Evolutionary conservation across 2,888 invertebrate genomes (phyloP).

Genomic region (Rhynchonema sp.): DNA sequence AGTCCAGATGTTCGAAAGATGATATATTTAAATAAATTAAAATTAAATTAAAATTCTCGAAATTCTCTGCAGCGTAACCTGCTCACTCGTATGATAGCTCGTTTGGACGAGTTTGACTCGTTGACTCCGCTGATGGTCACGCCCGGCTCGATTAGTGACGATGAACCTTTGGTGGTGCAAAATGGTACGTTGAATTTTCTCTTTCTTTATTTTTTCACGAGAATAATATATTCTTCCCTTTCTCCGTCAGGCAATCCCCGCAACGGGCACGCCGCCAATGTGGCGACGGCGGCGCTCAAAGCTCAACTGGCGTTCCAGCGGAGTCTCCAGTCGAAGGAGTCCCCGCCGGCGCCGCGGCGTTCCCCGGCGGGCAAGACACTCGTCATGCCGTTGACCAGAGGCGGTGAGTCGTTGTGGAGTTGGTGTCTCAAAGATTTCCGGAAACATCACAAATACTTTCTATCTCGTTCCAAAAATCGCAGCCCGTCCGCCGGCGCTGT

Average conservation of each 20-base stretch:
- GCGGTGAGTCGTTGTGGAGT: not conserved
- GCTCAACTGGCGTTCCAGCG: not conserved
- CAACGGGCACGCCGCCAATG: not conserved
- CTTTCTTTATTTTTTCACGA: no score
- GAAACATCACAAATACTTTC: no score
- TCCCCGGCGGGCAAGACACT: not conserved
- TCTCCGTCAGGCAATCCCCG: not conserved
- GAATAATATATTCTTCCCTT: no score
- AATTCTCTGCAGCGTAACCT: slow-evolving; percentile 11
- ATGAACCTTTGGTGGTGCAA: not conserved
- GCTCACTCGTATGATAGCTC: slow-evolving; percentile 17
- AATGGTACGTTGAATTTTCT: not conserved
- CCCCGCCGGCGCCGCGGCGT: not conserved
- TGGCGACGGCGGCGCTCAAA: not conserved
- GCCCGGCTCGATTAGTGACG: slow-evolving; percentile 7
- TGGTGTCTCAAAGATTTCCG: no score
- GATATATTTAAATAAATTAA: no score
- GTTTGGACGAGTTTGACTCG: slow-evolving; percentile 21
- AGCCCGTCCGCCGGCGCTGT: no score
- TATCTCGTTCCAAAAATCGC: no score
- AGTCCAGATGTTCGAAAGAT: no score
- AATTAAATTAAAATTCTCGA: no score
- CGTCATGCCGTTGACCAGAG: not conserved
- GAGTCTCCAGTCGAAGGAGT: not conserved
- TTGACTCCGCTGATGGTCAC: slow-evolving; percentile 19